Evolutionary conservation across 2,888 invertebrate genomes (phyloP).

Genomic region (Melitaea athalia): DNA sequence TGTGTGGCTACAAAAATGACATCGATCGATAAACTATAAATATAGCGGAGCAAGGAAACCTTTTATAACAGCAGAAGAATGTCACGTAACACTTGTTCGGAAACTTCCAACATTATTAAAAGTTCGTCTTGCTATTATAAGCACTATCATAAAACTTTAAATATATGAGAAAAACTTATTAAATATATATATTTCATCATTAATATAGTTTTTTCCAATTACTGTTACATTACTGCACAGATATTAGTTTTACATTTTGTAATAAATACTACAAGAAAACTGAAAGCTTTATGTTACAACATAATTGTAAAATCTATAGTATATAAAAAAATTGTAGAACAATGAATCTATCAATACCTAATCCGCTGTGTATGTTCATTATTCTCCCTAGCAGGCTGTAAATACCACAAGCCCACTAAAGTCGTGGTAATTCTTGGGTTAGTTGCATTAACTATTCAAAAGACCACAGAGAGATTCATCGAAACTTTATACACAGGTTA

Average conservation of each 20-base stretch:
- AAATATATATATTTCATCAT: neutral
- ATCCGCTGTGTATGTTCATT: neutral
- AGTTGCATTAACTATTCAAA: conserved; percentile 25
- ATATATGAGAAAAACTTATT: neutral
- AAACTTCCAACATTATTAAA: conserved; percentile 11
- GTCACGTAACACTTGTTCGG: conserved; percentile 16
- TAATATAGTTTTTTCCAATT: neutral
- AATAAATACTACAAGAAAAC: too few relatives aligned
- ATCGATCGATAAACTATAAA: conserved; percentile 30
- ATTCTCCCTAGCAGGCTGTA: conserved; percentile 7
- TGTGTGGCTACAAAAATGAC: conserved; percentile 21
- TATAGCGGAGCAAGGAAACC: conserved; percentile 20
- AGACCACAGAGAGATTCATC: conserved; percentile 27
- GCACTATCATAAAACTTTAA: conserved; percentile 7
- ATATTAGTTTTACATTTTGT: too few relatives aligned
- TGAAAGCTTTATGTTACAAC: neutral
- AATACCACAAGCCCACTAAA: conserved; percentile 18
- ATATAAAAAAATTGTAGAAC: neutral
- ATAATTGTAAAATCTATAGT: neutral
- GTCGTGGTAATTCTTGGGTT: conserved; percentile 12
- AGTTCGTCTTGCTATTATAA: conserved; percentile 9
- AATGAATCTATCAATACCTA: conserved; percentile 1
- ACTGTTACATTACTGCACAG: neutral
- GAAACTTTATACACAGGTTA: conserved; percentile 12
- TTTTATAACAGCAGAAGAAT: conserved; percentile 20